Base-by-base conservation (phyloP, 2,113 vertebrate species). In the Ploceus nigricollis region DNA sequence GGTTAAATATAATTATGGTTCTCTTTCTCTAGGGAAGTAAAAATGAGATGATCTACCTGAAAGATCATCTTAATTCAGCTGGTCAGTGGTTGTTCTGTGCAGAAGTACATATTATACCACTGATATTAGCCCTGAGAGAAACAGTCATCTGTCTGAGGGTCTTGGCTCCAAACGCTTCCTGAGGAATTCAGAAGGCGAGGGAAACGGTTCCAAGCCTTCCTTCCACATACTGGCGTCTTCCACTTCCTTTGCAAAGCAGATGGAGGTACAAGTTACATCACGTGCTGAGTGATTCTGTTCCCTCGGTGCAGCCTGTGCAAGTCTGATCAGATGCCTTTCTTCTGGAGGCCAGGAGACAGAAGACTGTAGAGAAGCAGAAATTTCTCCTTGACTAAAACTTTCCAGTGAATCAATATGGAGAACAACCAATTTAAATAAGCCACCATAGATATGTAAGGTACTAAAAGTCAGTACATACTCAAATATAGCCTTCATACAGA, bases 81-180 rank as follows among this genome's bases (percentile, higher is more conserved):
- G 24, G 15, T 72, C 20, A 23, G 3, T 79, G 35, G 22, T 42
- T 56, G 35, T 37, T 88, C 39, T 73, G 10, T 88, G 54, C 58
- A 66, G 25, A 72, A 37, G 58, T 11, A 35, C 2, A 2, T 73
- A 25, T 39, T 86, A 44, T 28, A 63, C 51, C 25, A 66, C 24
- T 89, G 60, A 50, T 84, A 73, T 8, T 75, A 79, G 35, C 39
- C 51, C 42, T 78, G 56, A 91, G 35, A 1, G 2, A 60, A 90
- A 50, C 40, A 88, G 82, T 85, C 70, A 72, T 91, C 70, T 88
- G 5, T 82, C 45, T 69, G 63, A 77, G 13, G 4, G 58, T 17
- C 71, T 86, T 97, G 96, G 92, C 82, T 96, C 66, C 7, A 10
- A 53, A 65, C 57, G 28, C 78, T 94, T 94, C 94, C 95, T 95